These are phyloP conservation scores for Spodoptera exigua DNA, from an alignment of 2,888 invertebrate species.

Conservation along the genomic window DNA sequence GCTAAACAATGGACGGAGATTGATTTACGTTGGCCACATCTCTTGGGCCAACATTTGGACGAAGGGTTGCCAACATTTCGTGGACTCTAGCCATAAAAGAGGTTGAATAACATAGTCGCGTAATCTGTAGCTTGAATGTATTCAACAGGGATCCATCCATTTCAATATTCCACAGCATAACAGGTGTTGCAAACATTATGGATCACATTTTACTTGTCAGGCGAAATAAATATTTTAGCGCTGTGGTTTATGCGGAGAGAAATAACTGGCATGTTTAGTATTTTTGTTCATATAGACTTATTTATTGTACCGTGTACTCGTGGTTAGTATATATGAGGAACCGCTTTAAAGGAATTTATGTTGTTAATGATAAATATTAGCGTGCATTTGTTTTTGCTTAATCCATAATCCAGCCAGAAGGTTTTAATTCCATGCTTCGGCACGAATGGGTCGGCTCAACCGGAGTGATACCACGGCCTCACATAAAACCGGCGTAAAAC, in stretches of 20 bases:
- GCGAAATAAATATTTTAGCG: conserved; percentile 10
- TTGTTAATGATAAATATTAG: no score
- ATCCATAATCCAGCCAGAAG: no score
- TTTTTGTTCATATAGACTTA: no score
- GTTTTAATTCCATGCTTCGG: no score
- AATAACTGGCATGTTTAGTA: no score
- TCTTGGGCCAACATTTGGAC: background rate
- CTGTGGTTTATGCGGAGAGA: background rate
- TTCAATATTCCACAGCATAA: conserved; percentile 34
- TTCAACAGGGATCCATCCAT: conserved; percentile 41
- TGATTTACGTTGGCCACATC: conserved; percentile 1
- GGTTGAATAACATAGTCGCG: conserved; percentile 16
- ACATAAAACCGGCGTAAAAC: no score
- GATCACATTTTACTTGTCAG: conserved; percentile 27
- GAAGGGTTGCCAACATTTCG: background rate
- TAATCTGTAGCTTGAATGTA: conserved; percentile 30
- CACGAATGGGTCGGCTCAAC: no score
- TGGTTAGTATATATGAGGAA: no score
- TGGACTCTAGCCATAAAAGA: conserved; percentile 16
- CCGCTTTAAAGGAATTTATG: no score
- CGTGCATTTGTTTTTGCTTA: no score
- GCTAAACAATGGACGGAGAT: background rate
- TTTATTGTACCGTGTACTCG: no score
- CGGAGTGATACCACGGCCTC: no score
- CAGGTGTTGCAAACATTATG: conserved; percentile 32